Evolutionary conservation across 2,888 invertebrate genomes (phyloP).

Genomic region (Drepana falcataria): DNA sequence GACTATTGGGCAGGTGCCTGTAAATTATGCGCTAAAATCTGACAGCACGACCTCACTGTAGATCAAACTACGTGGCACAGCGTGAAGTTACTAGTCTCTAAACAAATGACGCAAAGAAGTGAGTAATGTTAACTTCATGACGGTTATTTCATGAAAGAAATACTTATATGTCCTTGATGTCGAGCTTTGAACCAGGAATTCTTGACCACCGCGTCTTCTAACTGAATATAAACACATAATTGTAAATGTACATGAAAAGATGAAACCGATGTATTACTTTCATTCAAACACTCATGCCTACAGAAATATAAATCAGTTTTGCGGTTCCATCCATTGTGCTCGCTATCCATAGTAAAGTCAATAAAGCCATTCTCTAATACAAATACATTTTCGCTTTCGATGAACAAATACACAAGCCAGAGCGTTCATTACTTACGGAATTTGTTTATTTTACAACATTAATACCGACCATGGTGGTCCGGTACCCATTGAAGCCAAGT

Average conservation of each 20-base stretch:
- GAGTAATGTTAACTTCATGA: no score
- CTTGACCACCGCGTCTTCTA: no score
- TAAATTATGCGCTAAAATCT: conserved; percentile 32
- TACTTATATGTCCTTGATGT: no score
- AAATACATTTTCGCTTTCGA: conserved; percentile 41
- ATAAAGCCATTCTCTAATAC: conserved; percentile 36
- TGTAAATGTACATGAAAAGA: no score
- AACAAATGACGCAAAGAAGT: conserved; percentile 22
- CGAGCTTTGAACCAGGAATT: no score
- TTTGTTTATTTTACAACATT: conserved; percentile 49
- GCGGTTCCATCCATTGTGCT: conserved; percentile 1
- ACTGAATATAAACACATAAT: no score
- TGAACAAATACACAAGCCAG: conserved; percentile 29
- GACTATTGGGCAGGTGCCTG: conserved; percentile 26
- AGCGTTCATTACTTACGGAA: conserved; percentile 40
- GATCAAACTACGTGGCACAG: conserved; percentile 14
- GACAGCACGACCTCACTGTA: conserved; percentile 27
- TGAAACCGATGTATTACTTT: no score
- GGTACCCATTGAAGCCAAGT: conserved; percentile 49
- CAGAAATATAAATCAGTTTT: conserved; percentile 2
- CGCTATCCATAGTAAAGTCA: conserved; percentile 11
- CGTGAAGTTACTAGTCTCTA: conserved; percentile 23
- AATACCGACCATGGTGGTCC: conserved; percentile 43
- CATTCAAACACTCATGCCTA: background rate
- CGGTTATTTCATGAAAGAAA: no score